Conservation (phyloP, 2,888 invertebrate genomes). For the Eupithecia insigniata region DNA sequence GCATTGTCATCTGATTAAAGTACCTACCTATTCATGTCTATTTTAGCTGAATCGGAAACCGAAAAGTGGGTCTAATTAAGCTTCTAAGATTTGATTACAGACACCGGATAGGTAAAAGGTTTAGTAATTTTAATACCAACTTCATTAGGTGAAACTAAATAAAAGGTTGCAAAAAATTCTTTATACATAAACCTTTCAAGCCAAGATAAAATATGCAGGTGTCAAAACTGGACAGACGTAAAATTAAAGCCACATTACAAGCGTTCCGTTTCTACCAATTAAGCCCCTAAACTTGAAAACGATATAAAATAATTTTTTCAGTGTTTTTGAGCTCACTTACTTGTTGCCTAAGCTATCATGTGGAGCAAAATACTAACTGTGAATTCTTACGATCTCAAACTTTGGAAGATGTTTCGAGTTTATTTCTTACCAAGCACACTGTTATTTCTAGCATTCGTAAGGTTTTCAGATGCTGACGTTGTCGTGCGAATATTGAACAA, state of each 20-base stretch:
- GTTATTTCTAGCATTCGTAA: not conserved
- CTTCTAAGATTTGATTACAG: not conserved
- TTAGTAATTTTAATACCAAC: not conserved
- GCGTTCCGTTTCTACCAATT: not conserved
- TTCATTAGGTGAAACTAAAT: not conserved
- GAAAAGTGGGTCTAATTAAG: not conserved
- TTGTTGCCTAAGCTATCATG: conserved; percentile 1
- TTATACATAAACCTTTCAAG: not conserved
- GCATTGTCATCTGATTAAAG: not conserved
- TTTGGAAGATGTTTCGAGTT: not conserved
- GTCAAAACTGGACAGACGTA: not conserved
- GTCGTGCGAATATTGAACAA: not conserved
- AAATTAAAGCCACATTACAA: not conserved
- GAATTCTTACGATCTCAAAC: not conserved
- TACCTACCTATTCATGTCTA: not conserved
- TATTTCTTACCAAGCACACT: not conserved
- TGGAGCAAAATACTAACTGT: not conserved
- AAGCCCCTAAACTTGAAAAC: not conserved
- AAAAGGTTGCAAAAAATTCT: not conserved
- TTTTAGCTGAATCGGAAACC: not conserved
- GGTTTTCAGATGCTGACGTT: not conserved
- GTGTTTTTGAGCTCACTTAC: not conserved
- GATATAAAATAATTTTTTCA: not conserved
- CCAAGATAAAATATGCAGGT: not conserved
- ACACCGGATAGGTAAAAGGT: not conserved